A percentile compares a stretch with the other conserved stretches of the same genome.
Evolutionary conservation across 1,140 invertebrate genomes (phyloP).

Genomic region (Nasonia giraulti): DNA sequence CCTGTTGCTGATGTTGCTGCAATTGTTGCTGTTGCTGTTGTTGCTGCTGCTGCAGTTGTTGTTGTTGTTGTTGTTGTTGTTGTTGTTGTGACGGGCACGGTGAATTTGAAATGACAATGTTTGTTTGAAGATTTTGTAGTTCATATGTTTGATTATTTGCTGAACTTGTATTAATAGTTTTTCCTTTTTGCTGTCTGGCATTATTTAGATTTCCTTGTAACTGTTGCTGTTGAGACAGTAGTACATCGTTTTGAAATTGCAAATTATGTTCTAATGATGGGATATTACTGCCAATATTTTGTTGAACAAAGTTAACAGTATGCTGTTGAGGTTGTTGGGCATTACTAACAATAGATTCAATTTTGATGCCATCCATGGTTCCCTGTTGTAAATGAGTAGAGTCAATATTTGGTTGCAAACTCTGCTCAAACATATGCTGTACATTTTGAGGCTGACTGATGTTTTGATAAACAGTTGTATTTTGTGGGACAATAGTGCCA

Average conservation of each 20-base stretch:
- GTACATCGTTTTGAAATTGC: constrained; percentile 55
- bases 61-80: neutral
- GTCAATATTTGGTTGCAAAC: constrained; percentile 61
- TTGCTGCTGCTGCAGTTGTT: constrained; percentile 31
- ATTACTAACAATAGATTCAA: constrained; percentile 63
- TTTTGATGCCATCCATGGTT: constrained; percentile 55
- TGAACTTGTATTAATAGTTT: constrained; percentile 44
- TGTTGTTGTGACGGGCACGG: constrained; percentile 22
- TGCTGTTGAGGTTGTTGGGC: constrained; percentile 59
- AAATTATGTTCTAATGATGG: constrained; percentile 62
- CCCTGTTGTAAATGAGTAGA: constrained; percentile 58
- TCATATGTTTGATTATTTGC: constrained; percentile 44
- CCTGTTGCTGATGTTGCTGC: constrained; percentile 48
- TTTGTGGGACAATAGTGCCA: constrained; percentile 42
- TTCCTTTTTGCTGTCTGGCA: constrained; percentile 47
- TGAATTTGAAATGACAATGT: constrained; percentile 47
- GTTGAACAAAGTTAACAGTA: constrained; percentile 65
- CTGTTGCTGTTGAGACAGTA: constrained; percentile 60
- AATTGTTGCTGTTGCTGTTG: constrained; percentile 45
- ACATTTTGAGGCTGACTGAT: constrained; percentile 66
- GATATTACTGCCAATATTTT: constrained; percentile 58
- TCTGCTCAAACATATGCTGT: constrained; percentile 70
- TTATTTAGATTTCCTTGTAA: constrained; percentile 51
- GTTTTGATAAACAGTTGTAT: constrained; percentile 60
- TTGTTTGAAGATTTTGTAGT: constrained; percentile 47